Evolutionary conservation across 2,888 invertebrate genomes (phyloP), one percentile per base, ranked within the genome.

Genomic region (Drosophila demipolita): DNA sequence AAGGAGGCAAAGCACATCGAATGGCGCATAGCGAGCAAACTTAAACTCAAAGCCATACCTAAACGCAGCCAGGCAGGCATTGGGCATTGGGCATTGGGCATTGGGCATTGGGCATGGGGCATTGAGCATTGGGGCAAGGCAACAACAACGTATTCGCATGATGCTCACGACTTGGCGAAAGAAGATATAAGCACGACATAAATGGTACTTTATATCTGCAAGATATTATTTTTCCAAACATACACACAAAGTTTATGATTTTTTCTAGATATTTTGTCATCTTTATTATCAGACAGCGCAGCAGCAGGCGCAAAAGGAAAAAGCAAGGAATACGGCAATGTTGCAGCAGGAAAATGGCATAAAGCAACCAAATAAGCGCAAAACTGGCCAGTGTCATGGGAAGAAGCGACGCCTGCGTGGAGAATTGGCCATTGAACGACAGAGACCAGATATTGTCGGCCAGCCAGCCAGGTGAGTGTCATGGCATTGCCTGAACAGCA

Each of bases 221-320:
- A 88, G 87, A 90, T 88, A 90, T 88, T 88, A 90, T 89, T 90
- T 90, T 89, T 82, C 87, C 87, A 87, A 83, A 88, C 87, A 87
- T 83, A 87, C 89, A 88, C 89, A 86, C 88, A 87, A 90, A 84
- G 90, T 90, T 88, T 88, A 88, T 88, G 90, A 88, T 87, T 89
- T 89, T 88, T 80, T 90, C 89, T 87, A 89, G 87, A 88, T 90
- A 88, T 88, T 90, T 88, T 88, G 87, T 88, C 87, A 88, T 90
- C 87, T 88, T 88, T 90, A 88, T 90, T 90, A 90, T 90, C 89
- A 87, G 82, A 74, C 72, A 66, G 66, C 53, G 58, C 65, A 48
- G 58, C 40, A 35, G 32, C 54, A 61, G 68, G 29, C 59, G 63
- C 58, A 68, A 64, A 66, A 65, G 52, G 61, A 55, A 55, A 73